Evolutionary conservation across 2,113 vertebrate genomes (phyloP), one percentile per base, ranked within the genome.

Genomic region (Galeopterus variegatus): DNA sequence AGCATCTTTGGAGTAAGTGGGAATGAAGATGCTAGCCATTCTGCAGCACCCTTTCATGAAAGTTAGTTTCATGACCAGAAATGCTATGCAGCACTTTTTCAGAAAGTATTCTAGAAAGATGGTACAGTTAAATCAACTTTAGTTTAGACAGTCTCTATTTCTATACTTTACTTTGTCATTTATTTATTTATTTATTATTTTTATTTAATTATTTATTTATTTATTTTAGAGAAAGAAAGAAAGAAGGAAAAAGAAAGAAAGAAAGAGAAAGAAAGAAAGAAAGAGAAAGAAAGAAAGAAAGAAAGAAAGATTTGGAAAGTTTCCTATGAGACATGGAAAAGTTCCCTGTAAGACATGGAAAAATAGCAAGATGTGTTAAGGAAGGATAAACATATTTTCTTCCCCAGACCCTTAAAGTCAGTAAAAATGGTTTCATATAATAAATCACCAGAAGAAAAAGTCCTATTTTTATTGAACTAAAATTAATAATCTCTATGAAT

Each of bases 91-190:
- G 31, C 26, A 23, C 58, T 87, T 89, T 80, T 84, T 91, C 77
- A 93, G 54, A 96, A 96, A 92, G 23, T 3, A 14, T 50, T 52
- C 88, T 62, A 89, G 82, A 86, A 96, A 95, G 36, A 13, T 77
- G 58, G 9, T 26, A 54, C 45, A 85, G 64, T 93, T 95, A 36
- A 91, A 91, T 89, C 82, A 86, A 58, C 45, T 50, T 26, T 31
- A 54, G 41, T 83, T 94, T 81, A 95, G 50, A 93, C 90, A 93
- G 75, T 67, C 93, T 95, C 92, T 60, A 94, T 28, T 88, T 50
- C 67, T 87, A 92, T 64, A 87, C 96, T 97, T 97, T 95, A 97
- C 75, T 96, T 96, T 98, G 88, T 76, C 96, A 41, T 41, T 3
- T 41, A 4, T 41, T 41, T 41, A 41, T 41, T 41, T 41, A 41